Conservation (phyloP, 2,113 vertebrate species). For the Podarcis raffonei region DNA sequence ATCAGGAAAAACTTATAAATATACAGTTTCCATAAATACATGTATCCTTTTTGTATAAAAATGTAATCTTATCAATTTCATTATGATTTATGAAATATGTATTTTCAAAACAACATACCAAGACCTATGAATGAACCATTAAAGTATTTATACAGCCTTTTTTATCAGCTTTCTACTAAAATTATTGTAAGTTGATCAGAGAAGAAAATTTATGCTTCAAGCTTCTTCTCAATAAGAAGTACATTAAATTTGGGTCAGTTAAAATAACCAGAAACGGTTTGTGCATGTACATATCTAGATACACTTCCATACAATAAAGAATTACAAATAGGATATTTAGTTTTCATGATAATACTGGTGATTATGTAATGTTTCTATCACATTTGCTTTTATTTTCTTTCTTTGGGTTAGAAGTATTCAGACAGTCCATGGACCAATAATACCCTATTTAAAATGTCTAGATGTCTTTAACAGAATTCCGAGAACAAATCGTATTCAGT, state of each 20-base stretch:
- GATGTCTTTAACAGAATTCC: no score
- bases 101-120: background rate
- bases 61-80: background rate
- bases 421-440: background rate
- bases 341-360: background rate
- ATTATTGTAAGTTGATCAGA: background rate
- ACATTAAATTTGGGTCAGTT: background rate
- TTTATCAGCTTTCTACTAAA: background rate
- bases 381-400: background rate
- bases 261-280: background rate
- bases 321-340: background rate
- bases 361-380: background rate
- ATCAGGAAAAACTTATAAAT: background rate
- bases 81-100: background rate
- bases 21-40: background rate
- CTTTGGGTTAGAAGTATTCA: background rate
- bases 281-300: background rate
- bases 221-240: background rate
- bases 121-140: no score
- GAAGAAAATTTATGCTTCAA: background rate
- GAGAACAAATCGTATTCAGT: background rate
- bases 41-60: background rate
- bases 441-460: no score
- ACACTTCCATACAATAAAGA: background rate
- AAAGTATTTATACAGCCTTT: no score